Conservation (phyloP, 2,797 vertebrate species). For the Borostomias antarcticus region DNA sequence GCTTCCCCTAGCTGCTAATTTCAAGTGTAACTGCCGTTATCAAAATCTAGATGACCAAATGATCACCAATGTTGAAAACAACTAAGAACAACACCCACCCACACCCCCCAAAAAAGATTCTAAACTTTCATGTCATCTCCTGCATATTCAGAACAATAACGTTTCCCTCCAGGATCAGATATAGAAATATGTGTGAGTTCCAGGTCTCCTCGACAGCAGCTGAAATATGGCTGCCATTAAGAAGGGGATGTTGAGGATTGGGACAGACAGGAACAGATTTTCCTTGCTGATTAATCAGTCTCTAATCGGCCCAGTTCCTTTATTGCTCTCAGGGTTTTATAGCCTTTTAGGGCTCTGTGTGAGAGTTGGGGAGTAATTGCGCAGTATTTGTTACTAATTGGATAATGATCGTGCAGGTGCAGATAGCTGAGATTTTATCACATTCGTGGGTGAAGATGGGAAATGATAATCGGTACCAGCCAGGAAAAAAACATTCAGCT, state of each 20-base stretch:
- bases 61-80: no score
- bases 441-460: constrained; percentile 41
- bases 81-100: no score
- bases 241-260: background rate
- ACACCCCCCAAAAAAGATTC: no score
- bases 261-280: constrained; percentile 10
- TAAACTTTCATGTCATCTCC: no score
- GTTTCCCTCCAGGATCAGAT: no score
- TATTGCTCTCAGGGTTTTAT: constrained; percentile 23
- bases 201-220: background rate
- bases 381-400: constrained; percentile 83
- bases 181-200: background rate
- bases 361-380: constrained; percentile 74
- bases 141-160: no score
- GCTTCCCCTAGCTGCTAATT: no score
- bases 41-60: no score
- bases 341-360: constrained; percentile 30
- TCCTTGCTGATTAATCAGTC: constrained; percentile 37
- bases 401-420: constrained; percentile 85
- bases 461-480: constrained; percentile 19
- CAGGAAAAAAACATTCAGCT: constrained; percentile 33
- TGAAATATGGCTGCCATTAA: background rate
- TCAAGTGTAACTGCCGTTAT: no score
- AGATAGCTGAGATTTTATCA: constrained; percentile 69
- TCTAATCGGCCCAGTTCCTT: constrained; percentile 34